phyloP scores from a whole-genome alignment of 2,113 vertebrate species.

The Ornithorhynchus anatinus region DNA sequence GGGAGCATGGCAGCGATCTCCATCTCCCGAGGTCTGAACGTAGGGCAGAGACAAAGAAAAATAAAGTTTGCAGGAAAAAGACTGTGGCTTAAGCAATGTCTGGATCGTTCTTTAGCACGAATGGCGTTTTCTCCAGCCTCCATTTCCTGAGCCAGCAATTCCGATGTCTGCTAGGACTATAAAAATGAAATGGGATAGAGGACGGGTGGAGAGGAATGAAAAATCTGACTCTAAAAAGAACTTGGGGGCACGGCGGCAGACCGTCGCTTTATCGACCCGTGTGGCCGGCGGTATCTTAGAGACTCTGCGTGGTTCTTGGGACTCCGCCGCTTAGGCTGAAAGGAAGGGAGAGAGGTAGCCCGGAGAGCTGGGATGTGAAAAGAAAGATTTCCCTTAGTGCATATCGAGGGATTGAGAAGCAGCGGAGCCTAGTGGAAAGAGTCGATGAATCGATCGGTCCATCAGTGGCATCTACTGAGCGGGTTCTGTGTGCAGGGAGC shows the following conservation, averaged over 20 bases:
- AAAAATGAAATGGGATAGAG: conserved; percentile 9
- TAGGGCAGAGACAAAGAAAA: not conserved
- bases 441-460: too few relatives aligned
- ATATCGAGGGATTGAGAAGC: too few relatives aligned
- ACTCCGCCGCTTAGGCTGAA: too few relatives aligned
- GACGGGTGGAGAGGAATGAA: not conserved
- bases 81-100: not conserved
- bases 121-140: not conserved
- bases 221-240: not conserved
- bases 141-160: conserved; percentile 20
- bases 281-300: too few relatives aligned
- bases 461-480: too few relatives aligned
- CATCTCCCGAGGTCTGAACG: not conserved
- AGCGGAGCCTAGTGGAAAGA: too few relatives aligned
- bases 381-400: too few relatives aligned
- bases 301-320: too few relatives aligned
- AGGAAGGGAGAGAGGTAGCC: too few relatives aligned
- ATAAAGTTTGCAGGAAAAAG: not conserved
- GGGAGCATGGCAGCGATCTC: not conserved
- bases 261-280: too few relatives aligned
- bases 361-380: too few relatives aligned
- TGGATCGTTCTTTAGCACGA: not conserved
- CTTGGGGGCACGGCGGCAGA: not conserved
- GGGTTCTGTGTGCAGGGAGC: too few relatives aligned
- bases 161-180: not conserved